Evolutionary conservation across 2,888 invertebrate species (phyloP), one percentile per base, ranked within the genome.

Genomic region (Rutpela maculata): DNA sequence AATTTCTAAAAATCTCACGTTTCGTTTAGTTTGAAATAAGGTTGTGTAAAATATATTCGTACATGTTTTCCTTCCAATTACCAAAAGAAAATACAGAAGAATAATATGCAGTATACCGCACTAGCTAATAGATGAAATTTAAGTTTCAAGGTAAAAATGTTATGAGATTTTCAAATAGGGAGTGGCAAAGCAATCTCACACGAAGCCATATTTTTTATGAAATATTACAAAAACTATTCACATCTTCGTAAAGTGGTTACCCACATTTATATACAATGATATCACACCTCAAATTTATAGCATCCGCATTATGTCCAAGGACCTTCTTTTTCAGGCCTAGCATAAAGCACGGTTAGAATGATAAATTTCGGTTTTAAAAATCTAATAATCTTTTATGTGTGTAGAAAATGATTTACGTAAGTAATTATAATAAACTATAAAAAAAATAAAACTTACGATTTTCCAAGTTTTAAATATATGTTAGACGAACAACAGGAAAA

Each of bases 301-400:
- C n/a, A 50, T 43, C 50, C 50, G n/a, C 50, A 17, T 50, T 50
- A 50, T 50, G 50, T 50, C 50, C 50, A 50, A 50, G 50, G 50
- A 50, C n/a, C n/a, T 50, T 15, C 15, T 12, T 50, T n/a, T 50
- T n/a, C 6, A n/a, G 50, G n/a, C n/a, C 7, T 50, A 5, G 5
- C n/a, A n/a, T 50, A n/a, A 50, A 43, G 7, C 43, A 43, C 43
- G 12, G 2, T 43, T 43, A 4, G 43, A 43, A 12, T 43, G 43
- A 43, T 43, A 35, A 1, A 35, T 35, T 0, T 35, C 5, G 31
- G 31, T 9, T 35, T 43, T 11, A 4, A 38, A 38, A 9, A 38
- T 38, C 10, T 38, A 15, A 15, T 43, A 4, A 43, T 43, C 11
- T 43, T 15, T 15, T 43, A 1, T 43, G 11, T 43, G 2, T 43